Conservation (phyloP, 2,113 vertebrate genomes). For the Macquaria ambigua region DNA sequence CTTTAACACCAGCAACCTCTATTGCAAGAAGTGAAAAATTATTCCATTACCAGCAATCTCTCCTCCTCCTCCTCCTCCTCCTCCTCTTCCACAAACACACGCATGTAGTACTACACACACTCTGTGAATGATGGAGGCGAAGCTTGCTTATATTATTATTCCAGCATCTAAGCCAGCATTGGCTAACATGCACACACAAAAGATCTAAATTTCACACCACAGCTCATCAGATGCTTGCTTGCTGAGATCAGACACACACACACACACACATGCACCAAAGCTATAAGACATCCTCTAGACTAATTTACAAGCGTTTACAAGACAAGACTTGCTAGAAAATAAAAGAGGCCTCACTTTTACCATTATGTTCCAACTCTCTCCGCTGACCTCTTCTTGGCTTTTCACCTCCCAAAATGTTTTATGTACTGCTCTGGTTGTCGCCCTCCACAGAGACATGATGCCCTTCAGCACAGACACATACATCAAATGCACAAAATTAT, state of each 20-base stretch:
- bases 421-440: not conserved
- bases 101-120: not conserved
- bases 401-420: slow-evolving; percentile 39
- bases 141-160: slow-evolving; percentile 14
- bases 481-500: slow-evolving; percentile 27
- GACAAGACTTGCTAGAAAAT: slow-evolving; percentile 3
- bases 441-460: not conserved
- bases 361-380: slow-evolving; percentile 11
- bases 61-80: slow-evolving; percentile 22
- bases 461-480: slow-evolving; percentile 3
- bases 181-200: not conserved
- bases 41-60: slow-evolving; percentile 58
- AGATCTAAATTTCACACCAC: slow-evolving; percentile 28
- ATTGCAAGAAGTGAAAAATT: slow-evolving; percentile 60
- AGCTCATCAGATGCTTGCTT: not conserved
- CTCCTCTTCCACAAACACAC: not conserved
- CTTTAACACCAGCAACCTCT: slow-evolving; percentile 46
- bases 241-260: not conserved
- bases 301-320: slow-evolving; percentile 31
- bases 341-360: slow-evolving; percentile 23
- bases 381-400: not conserved
- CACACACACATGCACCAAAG: not conserved
- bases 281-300: not conserved
- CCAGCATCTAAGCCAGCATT: not conserved
- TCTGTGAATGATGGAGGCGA: slow-evolving; percentile 11